These are phyloP conservation scores for Cyaniris semiargus DNA, from an alignment of 2,888 invertebrate species.

Conservation along the genomic window DNA sequence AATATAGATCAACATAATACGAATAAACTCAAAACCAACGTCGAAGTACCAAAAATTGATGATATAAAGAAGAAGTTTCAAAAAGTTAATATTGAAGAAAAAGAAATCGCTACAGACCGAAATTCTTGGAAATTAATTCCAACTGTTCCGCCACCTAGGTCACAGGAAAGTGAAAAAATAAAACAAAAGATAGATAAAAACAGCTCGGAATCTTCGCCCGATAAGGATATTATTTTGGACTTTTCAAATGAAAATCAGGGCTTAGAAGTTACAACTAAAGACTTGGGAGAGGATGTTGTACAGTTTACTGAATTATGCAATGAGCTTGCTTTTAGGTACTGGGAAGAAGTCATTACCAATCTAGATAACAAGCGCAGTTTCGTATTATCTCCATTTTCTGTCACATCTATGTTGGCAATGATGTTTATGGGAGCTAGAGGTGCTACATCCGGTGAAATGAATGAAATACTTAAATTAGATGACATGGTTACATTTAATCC, in stretches of 20 bases:
- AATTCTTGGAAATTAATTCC: slow-evolving; percentile 82
- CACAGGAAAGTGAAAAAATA: slow-evolving; percentile 62
- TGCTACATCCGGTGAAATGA: slow-evolving; percentile 94
- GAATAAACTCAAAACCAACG: slow-evolving; percentile 34
- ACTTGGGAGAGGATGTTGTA: slow-evolving; percentile 87
- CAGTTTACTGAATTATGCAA: slow-evolving; percentile 90
- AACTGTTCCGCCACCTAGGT: slow-evolving; percentile 76
- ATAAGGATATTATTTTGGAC: slow-evolving; percentile 67
- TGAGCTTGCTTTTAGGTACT: slow-evolving; percentile 91
- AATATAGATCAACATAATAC: slow-evolving; percentile 25
- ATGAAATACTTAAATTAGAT: slow-evolving; percentile 90
- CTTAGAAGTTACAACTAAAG: slow-evolving; percentile 86
- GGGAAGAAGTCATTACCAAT: slow-evolving; percentile 86
- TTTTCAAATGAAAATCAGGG: slow-evolving; percentile 81
- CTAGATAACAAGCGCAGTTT: slow-evolving; percentile 88
- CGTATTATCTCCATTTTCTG: slow-evolving; percentile 90
- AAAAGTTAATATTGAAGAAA: slow-evolving; percentile 71
- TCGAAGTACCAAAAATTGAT: slow-evolving; percentile 64
- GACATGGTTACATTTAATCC: slow-evolving; percentile 95
- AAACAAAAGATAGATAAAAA: slow-evolving; percentile 59
- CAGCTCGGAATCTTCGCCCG: slow-evolving; percentile 50
- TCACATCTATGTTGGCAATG: slow-evolving; percentile 93
- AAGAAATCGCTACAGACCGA: slow-evolving; percentile 63
- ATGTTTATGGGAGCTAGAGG: slow-evolving; percentile 93
- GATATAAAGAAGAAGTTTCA: slow-evolving; percentile 75